Conservation (phyloP, 2,888 invertebrate species). For the Pilophorus perplexus region DNA sequence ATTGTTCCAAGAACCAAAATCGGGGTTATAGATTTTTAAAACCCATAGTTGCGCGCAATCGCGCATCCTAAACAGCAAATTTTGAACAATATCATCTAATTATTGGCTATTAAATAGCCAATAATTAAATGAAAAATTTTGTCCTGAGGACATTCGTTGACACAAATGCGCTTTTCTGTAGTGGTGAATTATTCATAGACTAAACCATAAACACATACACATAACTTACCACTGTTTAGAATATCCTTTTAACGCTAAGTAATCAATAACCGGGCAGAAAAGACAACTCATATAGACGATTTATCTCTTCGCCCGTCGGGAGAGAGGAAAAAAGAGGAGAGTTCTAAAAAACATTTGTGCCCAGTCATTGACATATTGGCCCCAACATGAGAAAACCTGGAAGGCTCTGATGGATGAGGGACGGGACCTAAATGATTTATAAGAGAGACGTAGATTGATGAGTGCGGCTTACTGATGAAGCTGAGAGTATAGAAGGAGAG, state of each 20-base stretch:
- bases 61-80: no score
- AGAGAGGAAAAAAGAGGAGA: constrained; percentile 17
- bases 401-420: constrained; percentile 46
- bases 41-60: no score
- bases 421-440: constrained; percentile 49
- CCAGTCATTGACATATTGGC: constrained; percentile 42
- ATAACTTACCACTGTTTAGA: constrained; percentile 29
- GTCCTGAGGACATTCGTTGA: no score
- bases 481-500: constrained; percentile 11
- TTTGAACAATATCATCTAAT: no score
- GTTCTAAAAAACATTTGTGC: constrained; percentile 41
- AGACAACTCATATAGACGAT: constrained; percentile 40
- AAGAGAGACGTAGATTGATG: constrained; percentile 48
- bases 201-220: constrained; percentile 36
- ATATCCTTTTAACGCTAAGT: constrained; percentile 35
- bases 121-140: no score
- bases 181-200: no score
- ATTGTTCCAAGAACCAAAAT: no score
- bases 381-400: constrained; percentile 42
- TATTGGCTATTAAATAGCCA: no score
- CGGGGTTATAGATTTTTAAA: no score
- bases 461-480: constrained; percentile 42
- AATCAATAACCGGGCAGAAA: constrained; percentile 36
- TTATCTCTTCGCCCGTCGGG: constrained; percentile 20
- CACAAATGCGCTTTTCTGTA: no score